Percentiles rank a stretch among this genome's conserved stretches.
phyloP scores from a whole-genome alignment of 1,140 invertebrate genomes.

The Euura saliciscinereae region DNA sequence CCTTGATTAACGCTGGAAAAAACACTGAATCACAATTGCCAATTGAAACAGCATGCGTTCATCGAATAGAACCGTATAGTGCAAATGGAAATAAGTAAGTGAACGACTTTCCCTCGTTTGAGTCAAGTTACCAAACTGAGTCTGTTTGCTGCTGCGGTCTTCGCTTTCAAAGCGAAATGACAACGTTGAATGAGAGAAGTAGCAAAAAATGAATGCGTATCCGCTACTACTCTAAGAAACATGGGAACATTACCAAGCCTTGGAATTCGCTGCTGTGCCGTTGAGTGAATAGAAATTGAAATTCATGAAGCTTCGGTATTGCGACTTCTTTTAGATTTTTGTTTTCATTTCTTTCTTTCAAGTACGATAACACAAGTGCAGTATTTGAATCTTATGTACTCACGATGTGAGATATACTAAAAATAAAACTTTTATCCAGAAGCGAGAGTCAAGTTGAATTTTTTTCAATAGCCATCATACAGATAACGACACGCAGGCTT shows the following conservation, averaged over 20 bases:
- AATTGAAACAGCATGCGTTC: background rate
- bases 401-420: background rate
- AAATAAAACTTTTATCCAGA: background rate
- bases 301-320: too few species aligned
- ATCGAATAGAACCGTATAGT: background rate
- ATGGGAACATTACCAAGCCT: too few species aligned
- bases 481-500: background rate
- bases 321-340: too few species aligned
- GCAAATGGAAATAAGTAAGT: background rate
- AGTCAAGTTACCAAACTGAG: conserved; percentile 1
- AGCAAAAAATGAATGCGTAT: too few species aligned
- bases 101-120: background rate
- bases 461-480: background rate
- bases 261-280: too few species aligned
- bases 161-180: background rate
- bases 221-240: too few species aligned
- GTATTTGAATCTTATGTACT: too few species aligned
- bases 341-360: too few species aligned
- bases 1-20: too few species aligned
- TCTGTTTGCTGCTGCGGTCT: background rate
- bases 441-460: background rate
- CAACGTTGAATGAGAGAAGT: too few species aligned
- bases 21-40: background rate
- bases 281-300: too few species aligned
- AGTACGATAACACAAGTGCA: too few species aligned